These are phyloP conservation scores for Drosophila dunni DNA, from an alignment of 1,140 invertebrate species.

Conservation along the genomic window DNA sequence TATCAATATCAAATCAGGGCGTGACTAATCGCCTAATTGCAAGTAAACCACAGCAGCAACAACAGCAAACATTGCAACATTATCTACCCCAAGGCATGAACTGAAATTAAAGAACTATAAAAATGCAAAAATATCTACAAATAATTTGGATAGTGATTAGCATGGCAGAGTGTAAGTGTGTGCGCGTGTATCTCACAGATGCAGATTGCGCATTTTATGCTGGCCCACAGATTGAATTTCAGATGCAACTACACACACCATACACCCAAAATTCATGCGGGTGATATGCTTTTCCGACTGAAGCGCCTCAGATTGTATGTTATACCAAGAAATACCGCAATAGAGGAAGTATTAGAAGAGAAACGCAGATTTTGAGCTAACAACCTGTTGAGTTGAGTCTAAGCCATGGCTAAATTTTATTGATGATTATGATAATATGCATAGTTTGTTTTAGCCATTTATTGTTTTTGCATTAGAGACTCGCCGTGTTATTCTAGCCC, in stretches of 20 bases:
- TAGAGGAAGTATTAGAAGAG: constrained; percentile 8
- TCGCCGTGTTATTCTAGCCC: constrained; percentile 47
- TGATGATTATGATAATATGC: constrained; percentile 78
- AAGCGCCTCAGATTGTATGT: constrained; percentile 5
- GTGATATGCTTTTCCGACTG: constrained; percentile 13
- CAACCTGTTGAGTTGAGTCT: constrained; percentile 45
- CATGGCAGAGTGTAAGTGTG: constrained; percentile 37
- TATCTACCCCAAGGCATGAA: not conserved
- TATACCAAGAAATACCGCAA: constrained; percentile 32
- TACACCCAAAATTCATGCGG: constrained; percentile 54
- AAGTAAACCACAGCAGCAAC: constrained; percentile 48
- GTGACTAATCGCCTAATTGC: constrained; percentile 78
- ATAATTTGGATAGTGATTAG: constrained; percentile 78
- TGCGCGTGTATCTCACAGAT: constrained; percentile 3
- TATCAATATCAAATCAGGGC: constrained; percentile 79
- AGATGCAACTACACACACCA: constrained; percentile 7
- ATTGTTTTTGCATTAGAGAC: constrained; percentile 51
- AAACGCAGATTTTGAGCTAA: not conserved
- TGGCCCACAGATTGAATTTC: constrained; percentile 68
- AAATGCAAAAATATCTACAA: constrained; percentile 65
- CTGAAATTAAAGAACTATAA: constrained; percentile 44
- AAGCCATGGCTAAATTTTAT: constrained; percentile 61
- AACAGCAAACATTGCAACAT: constrained; percentile 7
- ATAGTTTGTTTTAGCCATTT: constrained; percentile 42
- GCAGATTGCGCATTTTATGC: constrained; percentile 78